Evolutionary conservation across 2,113 vertebrate species (phyloP).

Genomic region (Phainopepla nitens): DNA sequence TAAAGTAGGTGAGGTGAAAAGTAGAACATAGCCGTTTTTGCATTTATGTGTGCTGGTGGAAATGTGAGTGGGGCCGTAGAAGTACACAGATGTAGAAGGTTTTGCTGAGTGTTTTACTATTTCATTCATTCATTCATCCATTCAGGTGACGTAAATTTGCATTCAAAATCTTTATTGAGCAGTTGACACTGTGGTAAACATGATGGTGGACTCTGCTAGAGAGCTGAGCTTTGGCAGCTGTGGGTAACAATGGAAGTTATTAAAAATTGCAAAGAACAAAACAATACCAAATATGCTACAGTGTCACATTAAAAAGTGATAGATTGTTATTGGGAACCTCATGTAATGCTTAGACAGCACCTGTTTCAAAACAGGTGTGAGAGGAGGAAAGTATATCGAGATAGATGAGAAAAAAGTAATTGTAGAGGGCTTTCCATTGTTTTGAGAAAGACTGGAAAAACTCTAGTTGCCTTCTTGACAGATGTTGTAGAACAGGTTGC

Average conservation of each 20-base stretch:
- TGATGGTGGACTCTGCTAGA: neutral
- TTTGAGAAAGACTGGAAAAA: neutral
- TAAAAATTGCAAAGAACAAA: neutral
- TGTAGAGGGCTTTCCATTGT: neutral
- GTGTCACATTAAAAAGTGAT: neutral
- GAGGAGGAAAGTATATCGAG: neutral
- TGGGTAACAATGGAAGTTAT: neutral
- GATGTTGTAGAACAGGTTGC: neutral
- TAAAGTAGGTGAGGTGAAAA: neutral
- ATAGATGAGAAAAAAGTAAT: neutral
- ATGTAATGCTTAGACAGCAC: neutral
- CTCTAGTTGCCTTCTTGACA: neutral
- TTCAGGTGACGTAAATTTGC: neutral
- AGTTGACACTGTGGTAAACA: neutral
- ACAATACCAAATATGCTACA: neutral
- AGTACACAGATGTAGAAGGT: neutral
- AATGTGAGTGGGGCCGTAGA: neutral
- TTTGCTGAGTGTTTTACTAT: neutral
- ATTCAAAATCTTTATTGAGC: neutral
- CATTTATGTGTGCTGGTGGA: neutral
- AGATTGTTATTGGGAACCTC: neutral
- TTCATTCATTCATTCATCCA: neutral
- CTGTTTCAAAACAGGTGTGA: neutral
- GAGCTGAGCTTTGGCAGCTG: neutral
- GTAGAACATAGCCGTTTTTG: neutral